phyloP scores from a whole-genome alignment of 2,113 vertebrate species.

The Rafetus swinhoei region DNA sequence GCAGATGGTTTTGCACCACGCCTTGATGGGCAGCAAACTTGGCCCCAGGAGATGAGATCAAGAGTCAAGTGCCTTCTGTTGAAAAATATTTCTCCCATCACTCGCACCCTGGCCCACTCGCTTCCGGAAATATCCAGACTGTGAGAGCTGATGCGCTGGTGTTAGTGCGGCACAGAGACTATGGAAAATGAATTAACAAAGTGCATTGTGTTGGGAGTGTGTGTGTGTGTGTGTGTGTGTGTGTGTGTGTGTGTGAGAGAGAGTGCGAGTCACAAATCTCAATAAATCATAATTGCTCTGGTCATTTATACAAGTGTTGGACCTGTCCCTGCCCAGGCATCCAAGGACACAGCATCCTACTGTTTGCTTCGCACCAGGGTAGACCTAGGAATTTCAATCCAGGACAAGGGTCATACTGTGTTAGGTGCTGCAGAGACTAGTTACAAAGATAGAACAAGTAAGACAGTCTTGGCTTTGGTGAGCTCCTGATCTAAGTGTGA shows the following conservation, averaged over 20 bases:
- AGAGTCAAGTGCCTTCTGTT: conserved; percentile 43
- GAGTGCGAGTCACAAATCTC: neutral
- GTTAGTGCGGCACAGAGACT: accelerated
- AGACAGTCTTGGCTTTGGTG: neutral
- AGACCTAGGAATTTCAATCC: neutral
- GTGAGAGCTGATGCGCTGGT: neutral
- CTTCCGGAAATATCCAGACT: conserved; percentile 34
- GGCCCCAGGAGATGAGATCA: conserved; percentile 38
- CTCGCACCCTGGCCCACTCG: conserved; percentile 22
- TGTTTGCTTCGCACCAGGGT: neutral
- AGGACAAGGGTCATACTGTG: too few species aligned
- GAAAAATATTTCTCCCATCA: conserved; percentile 61
- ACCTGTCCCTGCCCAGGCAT: neutral
- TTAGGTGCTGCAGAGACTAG: neutral
- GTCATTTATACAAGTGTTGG: neutral
- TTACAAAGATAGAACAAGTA: neutral
- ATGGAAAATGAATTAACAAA: accelerated
- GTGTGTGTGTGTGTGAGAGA: too few species aligned
- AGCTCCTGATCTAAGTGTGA: conserved; percentile 4
- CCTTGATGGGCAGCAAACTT: neutral
- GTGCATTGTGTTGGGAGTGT: neutral
- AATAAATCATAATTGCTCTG: neutral
- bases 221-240: accelerated
- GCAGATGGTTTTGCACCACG: neutral
- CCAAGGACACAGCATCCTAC: neutral